Evolutionary conservation across 2,797 vertebrate genomes (phyloP).

Genomic region (Parotocinclus haroldoi): DNA sequence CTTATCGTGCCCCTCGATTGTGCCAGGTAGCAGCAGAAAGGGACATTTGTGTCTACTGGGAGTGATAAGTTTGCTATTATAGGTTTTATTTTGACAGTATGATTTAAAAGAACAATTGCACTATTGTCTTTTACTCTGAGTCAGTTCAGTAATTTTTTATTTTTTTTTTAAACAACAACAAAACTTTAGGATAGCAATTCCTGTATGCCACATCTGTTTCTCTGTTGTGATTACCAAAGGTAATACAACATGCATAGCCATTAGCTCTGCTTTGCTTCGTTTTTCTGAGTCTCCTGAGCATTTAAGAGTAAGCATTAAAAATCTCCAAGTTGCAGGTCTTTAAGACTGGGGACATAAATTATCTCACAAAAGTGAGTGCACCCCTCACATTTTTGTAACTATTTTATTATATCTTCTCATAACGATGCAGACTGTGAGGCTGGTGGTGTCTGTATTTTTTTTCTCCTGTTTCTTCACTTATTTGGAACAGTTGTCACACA

Average conservation of each 20-base stretch:
- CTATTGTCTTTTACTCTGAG: slow-evolving; percentile 10
- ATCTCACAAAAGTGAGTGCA: no score
- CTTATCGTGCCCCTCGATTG: slow-evolving; percentile 44
- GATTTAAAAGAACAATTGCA: slow-evolving; percentile 44
- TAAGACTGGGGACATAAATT: no score
- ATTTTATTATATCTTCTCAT: no score
- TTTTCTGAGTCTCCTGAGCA: slow-evolving; percentile 1
- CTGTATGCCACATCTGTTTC: neutral
- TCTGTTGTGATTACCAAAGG: neutral
- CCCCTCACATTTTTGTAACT: no score
- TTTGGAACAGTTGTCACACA: no score
- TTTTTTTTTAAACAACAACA: no score
- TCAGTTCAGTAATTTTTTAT: slow-evolving; percentile 35
- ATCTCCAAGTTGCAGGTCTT: no score
- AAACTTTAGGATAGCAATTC: neutral
- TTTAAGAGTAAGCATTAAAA: slow-evolving; percentile 13
- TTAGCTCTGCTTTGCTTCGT: neutral
- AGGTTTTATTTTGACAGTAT: slow-evolving; percentile 43
- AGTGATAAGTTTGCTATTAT: slow-evolving; percentile 51
- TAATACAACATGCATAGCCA: neutral
- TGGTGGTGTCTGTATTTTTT: no score
- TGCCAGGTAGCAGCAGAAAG: slow-evolving; percentile 42
- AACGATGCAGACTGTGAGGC: no score
- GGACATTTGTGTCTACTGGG: slow-evolving; percentile 46
- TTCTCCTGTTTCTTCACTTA: no score